These are phyloP conservation scores for Leptestheria dahalacensis DNA, from an alignment of 1,140 invertebrate species.

Conservation along the genomic window DNA sequence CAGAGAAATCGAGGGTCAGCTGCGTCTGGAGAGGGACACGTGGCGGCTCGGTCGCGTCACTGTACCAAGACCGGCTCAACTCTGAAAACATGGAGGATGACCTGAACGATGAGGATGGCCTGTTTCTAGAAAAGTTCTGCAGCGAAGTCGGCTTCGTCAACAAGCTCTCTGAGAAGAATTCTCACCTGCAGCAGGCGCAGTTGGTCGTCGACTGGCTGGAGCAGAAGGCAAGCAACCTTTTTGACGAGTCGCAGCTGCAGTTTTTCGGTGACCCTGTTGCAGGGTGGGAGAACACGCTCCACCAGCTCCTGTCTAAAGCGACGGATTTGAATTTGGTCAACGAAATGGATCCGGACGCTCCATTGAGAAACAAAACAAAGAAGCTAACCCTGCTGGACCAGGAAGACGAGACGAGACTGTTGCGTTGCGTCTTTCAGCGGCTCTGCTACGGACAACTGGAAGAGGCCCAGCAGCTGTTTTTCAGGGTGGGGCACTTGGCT, in stretches of 20 bases:
- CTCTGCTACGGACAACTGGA: conserved; percentile 70
- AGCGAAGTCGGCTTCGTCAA: conserved; percentile 33
- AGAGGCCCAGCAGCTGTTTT: conserved; percentile 65
- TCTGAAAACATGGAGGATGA: conserved; percentile 21
- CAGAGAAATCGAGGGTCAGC: conserved; percentile 22
- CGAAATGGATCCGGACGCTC: conserved; percentile 81
- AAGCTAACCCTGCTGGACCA: conserved; percentile 72
- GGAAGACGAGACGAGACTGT: conserved; percentile 65
- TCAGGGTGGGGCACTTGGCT: conserved; percentile 75
- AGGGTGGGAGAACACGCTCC: conserved; percentile 68
- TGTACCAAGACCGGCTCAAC: conserved; percentile 58
- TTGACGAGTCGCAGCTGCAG: conserved; percentile 43
- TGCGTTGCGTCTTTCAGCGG: conserved; percentile 51
- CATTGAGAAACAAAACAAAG: conserved; percentile 50
- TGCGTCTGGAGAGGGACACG: conserved; percentile 47
- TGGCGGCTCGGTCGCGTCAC: conserved; percentile 64
- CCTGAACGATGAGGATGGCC: conserved; percentile 32
- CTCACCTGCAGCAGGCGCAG: conserved; percentile 55
- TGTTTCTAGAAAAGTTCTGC: conserved; percentile 21
- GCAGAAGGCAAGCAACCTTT: conserved; percentile 49
- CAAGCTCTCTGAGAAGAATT: conserved; percentile 44
- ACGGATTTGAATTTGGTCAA: conserved; percentile 37
- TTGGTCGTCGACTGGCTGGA: conserved; percentile 87
- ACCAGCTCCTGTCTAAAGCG: neutral
- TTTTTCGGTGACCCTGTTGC: conserved; percentile 59